These are phyloP conservation scores for Athrips mouffetella DNA, from an alignment of 2,888 invertebrate species.

Conservation along the genomic window DNA sequence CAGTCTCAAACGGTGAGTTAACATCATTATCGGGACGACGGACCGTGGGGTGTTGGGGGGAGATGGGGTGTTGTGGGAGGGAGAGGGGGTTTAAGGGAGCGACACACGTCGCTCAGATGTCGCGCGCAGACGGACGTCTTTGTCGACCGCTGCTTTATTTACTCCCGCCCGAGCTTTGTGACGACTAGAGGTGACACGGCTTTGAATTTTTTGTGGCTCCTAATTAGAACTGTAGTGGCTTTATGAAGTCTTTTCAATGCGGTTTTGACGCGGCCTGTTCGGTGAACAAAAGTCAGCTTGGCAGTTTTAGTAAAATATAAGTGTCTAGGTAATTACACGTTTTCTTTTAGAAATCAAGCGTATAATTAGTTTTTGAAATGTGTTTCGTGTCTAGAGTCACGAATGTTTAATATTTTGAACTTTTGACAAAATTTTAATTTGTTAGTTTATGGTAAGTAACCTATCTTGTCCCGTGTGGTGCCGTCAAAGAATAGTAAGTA, in stretches of 20 bases:
- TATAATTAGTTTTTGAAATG: no score
- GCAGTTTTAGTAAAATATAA: not conserved
- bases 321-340: not conserved
- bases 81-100: constrained; percentile 39
- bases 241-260: constrained; percentile 19
- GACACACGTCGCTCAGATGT: constrained; percentile 77
- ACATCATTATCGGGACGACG: constrained; percentile 72
- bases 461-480: no score
- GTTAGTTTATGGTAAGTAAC: no score
- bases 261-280: constrained; percentile 1
- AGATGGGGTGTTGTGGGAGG: constrained; percentile 26
- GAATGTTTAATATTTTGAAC: no score
- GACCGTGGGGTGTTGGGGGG: constrained; percentile 27
- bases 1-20: constrained; percentile 70
- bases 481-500: no score
- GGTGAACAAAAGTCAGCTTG: constrained; percentile 12
- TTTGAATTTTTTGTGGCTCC: constrained; percentile 42
- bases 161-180: constrained; percentile 52
- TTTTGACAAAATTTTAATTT: no score
- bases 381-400: no score
- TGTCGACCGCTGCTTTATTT: constrained; percentile 75
- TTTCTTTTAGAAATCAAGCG: no score
- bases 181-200: constrained; percentile 61
- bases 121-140: constrained; percentile 76
- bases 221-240: constrained; percentile 41